Base-by-base conservation (phyloP, 2,888 invertebrate species). In the Dichetophora obliterata region DNA sequence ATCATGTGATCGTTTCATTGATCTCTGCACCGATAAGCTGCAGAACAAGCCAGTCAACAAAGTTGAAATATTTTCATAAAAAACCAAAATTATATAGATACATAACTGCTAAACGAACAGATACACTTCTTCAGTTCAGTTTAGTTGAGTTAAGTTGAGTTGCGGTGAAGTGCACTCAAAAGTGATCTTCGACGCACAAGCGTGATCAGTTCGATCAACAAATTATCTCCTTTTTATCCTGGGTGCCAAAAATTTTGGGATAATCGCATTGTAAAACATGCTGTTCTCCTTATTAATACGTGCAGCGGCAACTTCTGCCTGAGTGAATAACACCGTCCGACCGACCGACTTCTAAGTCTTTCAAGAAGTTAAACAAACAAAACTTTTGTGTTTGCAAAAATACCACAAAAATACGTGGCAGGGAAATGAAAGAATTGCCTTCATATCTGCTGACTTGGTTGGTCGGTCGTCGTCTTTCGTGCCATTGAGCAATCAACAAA, bases 201-300 rank as follows among this genome's bases (percentile, higher is more conserved):
- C 37, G 31, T 66, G 52, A 74, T 74, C 74, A 24, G 66, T 16
- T 65, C 37, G 65, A 54, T 66, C 66, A 74, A 74, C 74, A 74
- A 74, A 74, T 74, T 74, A 74, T 74, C 74, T 74, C 74, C 74
- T 74, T 65, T 79, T 79, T 79, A 79, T 77, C 76, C 77, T 63
- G 76, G 75, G 79, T 79, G 79, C 77, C 63, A 79, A 77, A 74
- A 76, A 73, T 71, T 79, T 77, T 69, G 75, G 66, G 71, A 79
- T 77, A 79, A 79, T 77, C 77, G 74, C 74, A 77, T 76, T 75
- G 79, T 79, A 77, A 79, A 66, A 77, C 77, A 74, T 71, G 75
- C 75, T 75, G 70, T 65, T 74, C 63, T 43, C 16, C 65, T 66
- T 50, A 66, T 66, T 74, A 74, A 66, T 65, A 37, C 50, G 24